Percentiles rank a stretch among this genome's conserved stretches.
phyloP scores from a whole-genome alignment of 2,888 invertebrate species.

The Phania funesta region DNA sequence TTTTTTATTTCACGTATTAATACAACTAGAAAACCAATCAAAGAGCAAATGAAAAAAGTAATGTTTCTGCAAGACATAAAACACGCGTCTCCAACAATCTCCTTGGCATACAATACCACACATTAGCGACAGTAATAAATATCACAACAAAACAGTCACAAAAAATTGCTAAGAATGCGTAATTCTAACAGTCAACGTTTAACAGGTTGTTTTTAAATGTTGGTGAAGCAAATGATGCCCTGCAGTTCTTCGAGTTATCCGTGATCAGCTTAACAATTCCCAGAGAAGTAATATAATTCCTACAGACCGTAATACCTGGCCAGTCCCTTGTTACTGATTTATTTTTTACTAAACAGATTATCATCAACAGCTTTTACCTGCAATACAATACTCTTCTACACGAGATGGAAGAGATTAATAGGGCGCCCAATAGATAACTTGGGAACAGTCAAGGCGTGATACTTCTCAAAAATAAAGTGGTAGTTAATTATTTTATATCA shows the following conservation, averaged over 20 bases:
- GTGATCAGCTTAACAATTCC: not conserved
- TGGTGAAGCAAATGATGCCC: not conserved
- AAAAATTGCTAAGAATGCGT: slow-evolving; percentile 10
- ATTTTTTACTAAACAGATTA: no score
- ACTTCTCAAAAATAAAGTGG: no score
- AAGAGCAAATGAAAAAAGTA: not conserved
- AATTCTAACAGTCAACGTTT: not conserved
- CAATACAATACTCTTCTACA: no score
- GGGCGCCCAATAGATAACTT: no score
- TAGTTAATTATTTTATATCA: no score
- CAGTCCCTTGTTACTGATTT: no score
- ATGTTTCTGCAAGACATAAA: slow-evolving; percentile 40
- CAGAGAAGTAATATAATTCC: no score
- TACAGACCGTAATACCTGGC: no score
- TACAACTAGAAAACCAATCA: not conserved
- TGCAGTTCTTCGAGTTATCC: not conserved
- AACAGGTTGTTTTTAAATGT: not conserved
- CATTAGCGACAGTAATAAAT: not conserved
- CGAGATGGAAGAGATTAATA: no score
- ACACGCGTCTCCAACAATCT: slow-evolving; percentile 40
- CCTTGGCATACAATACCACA: not conserved
- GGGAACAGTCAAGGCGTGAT: no score
- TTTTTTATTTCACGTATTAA: not conserved
- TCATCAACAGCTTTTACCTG: no score
- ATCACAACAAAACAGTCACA: slow-evolving; percentile 21